Percentiles rank a stretch among this genome's conserved stretches.
phyloP scores from a whole-genome alignment of 2,113 vertebrate genomes.

The Zapornia atra region DNA sequence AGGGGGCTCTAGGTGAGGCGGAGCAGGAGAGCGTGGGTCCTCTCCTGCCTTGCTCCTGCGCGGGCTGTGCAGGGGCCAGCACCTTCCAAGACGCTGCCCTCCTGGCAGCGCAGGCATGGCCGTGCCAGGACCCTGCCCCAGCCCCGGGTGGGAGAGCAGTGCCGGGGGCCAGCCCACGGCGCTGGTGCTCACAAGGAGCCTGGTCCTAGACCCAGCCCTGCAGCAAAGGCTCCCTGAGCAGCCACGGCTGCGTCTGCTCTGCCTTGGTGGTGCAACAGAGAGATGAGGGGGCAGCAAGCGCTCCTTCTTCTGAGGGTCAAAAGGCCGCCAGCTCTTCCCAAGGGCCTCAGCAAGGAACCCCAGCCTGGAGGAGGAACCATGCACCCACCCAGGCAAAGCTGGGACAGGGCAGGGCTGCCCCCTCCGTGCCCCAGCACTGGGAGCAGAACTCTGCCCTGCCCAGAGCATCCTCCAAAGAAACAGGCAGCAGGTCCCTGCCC shows the following conservation, averaged over 20 bases:
- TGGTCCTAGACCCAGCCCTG: neutral
- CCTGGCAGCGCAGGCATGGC: fast-evolving
- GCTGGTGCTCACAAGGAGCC: fast-evolving
- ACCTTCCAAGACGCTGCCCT: neutral
- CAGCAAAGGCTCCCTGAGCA: neutral
- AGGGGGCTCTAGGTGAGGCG: neutral
- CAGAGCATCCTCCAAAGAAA: neutral
- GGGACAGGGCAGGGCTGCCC: neutral
- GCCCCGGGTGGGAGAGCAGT: fast-evolving
- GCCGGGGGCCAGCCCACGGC: neutral
- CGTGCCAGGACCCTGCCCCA: neutral
- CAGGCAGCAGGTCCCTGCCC: neutral
- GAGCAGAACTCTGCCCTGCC: neutral
- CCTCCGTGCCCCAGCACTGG: fast-evolving
- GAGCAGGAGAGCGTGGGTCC: neutral
- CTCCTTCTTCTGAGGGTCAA: neutral
- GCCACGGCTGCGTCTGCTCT: neutral
- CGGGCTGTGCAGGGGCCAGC: neutral
- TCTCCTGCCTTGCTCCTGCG: neutral
- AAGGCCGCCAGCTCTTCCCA: neutral
- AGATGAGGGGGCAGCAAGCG: neutral
- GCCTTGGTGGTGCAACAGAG: no score
- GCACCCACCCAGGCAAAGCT: neutral
- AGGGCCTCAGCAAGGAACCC: neutral
- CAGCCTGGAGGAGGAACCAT: neutral